phyloP scores from a whole-genome alignment of 2,888 invertebrate species.

The Chrysolina haemoptera region DNA sequence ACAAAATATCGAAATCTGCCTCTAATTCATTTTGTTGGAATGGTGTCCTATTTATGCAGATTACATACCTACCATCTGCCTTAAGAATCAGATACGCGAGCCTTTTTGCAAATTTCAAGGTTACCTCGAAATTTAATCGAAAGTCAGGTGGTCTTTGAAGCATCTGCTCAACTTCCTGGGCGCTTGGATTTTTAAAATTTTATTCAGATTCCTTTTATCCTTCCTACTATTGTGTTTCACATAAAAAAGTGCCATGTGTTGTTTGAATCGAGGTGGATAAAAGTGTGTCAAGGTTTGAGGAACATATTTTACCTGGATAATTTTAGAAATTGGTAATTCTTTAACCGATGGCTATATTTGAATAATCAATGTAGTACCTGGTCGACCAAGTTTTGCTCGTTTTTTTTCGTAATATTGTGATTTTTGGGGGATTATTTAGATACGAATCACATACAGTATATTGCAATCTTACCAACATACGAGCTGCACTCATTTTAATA shows the following conservation, averaged over 20 bases:
- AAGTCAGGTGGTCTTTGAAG: conserved; percentile 48
- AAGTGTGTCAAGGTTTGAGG: conserved; percentile 15
- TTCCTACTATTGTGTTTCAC: conserved; percentile 26
- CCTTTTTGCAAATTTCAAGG: conserved; percentile 50
- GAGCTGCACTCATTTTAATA: too few relatives aligned
- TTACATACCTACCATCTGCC: conserved; percentile 24
- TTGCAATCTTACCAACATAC: too few relatives aligned
- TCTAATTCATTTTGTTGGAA: not conserved
- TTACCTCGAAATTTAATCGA: conserved; percentile 45
- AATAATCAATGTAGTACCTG: too few relatives aligned
- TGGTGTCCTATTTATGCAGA: conserved; percentile 7
- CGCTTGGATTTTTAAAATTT: conserved; percentile 20
- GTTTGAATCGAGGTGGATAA: not conserved
- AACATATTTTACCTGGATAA: not conserved
- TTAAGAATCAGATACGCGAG: conserved; percentile 4
- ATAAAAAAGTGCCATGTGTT: not conserved
- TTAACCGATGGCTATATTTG: too few relatives aligned
- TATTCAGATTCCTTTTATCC: conserved; percentile 9
- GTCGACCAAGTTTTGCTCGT: too few relatives aligned
- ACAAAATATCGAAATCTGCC: not conserved
- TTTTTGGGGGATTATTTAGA: too few relatives aligned
- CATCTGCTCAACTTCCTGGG: conserved; percentile 44
- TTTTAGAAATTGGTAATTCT: not conserved
- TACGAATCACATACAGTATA: too few relatives aligned
- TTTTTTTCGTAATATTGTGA: too few relatives aligned